Conservation (phyloP, 2,888 invertebrate species). For the Lithophane leautieri region DNA sequence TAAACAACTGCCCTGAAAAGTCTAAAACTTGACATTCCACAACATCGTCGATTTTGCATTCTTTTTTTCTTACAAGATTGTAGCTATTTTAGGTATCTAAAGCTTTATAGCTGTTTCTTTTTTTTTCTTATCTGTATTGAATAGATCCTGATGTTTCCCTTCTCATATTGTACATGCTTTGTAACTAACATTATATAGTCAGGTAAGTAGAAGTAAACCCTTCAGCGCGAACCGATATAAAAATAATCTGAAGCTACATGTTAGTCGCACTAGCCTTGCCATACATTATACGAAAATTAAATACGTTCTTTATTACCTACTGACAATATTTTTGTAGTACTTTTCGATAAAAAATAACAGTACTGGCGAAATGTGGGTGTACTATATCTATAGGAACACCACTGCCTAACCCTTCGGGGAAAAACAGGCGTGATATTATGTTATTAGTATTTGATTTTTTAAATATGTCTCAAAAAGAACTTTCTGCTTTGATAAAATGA, state of each 20-base stretch:
- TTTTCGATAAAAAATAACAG: not conserved
- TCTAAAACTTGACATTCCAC: conserved; percentile 14
- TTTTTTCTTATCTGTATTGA: not conserved
- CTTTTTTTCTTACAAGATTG: not conserved
- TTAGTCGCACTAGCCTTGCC: conserved; percentile 7
- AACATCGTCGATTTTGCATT: conserved; percentile 6
- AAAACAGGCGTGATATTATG: not conserved
- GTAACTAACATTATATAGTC: not conserved
- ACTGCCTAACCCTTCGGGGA: too few species aligned
- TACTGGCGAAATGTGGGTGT: not conserved
- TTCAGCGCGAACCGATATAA: conserved; percentile 23
- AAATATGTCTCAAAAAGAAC: not conserved
- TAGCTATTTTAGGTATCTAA: not conserved
- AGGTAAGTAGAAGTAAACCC: not conserved
- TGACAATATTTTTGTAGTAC: not conserved
- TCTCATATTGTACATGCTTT: not conserved
- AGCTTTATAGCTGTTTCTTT: not conserved
- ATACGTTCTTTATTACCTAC: not conserved
- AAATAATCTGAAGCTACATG: conserved; percentile 33
- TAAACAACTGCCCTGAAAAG: conserved; percentile 19
- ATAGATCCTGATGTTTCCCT: conserved; percentile 5
- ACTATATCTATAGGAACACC: too few species aligned
- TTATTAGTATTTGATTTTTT: not conserved
- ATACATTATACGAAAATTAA: conserved; percentile 11
- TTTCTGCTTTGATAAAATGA: conserved; percentile 1